Conservation (phyloP, 2,888 invertebrate genomes). For the Eurytoma californica region DNA sequence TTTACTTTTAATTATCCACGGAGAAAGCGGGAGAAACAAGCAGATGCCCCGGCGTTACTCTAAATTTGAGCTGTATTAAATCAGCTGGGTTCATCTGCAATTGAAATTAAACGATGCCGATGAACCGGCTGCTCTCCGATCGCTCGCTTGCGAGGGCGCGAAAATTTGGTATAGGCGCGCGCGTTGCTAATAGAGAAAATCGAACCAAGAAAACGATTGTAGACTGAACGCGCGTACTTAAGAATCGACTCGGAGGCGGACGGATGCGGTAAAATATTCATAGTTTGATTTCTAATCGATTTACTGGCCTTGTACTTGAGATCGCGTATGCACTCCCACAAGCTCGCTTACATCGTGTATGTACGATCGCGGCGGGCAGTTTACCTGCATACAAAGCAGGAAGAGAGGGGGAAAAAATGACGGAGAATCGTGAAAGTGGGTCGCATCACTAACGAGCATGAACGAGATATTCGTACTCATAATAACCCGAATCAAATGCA, state of each 20-base stretch:
- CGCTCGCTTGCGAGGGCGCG: background rate
- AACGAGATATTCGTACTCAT: background rate
- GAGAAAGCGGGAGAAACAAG: background rate
- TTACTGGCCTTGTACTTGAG: slow-evolving; percentile 7
- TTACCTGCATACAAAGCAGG: slow-evolving; percentile 42
- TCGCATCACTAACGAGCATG: slow-evolving; percentile 26
- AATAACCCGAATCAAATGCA: slow-evolving; percentile 13
- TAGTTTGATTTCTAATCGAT: slow-evolving; percentile 21
- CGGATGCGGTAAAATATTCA: no score
- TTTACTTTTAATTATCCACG: background rate
- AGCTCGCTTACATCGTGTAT: background rate
- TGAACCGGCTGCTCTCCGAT: background rate
- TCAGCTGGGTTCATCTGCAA: background rate
- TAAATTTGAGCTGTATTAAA: background rate
- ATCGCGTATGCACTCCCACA: background rate
- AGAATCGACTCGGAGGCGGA: background rate
- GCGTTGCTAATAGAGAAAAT: background rate
- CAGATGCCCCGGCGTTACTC: background rate
- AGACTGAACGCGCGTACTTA: background rate
- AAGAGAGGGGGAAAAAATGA: slow-evolving; percentile 16
- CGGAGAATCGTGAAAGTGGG: slow-evolving; percentile 46
- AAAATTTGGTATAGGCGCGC: background rate
- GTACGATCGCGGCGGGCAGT: background rate
- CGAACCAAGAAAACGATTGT: background rate
- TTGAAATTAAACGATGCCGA: background rate